Evolutionary conservation across 1,140 invertebrate genomes (phyloP), one percentile per base, ranked within the genome.

Genomic region (Camponotus pennsylvanicus): DNA sequence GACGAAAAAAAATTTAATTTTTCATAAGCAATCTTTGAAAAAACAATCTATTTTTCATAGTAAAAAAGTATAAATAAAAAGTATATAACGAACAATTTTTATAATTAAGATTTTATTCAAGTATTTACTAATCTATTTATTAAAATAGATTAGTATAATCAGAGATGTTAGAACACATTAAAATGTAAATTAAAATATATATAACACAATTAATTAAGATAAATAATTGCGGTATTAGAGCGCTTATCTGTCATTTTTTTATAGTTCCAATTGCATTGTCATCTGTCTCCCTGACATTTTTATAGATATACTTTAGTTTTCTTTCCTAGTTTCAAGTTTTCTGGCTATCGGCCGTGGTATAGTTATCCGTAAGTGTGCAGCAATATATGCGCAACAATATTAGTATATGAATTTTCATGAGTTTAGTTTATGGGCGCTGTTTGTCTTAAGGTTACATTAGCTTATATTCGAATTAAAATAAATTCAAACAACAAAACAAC

Each of bases 361-460:
- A 27, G 9, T 6, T 21, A 61, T 67, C 27, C 55, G 61, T 61
- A 71, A 70, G 63, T 69, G 42, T 8, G 42, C 8, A 8, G 42
- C 42, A 9, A 9, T 42, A 21, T 34, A 34, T 8, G 11, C 27
- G 27, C 40, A 34, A 8, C 11, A 59, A 59, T 80, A 82, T 82
- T 82, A 82, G 67, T 55, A 61, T 82, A 71, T 82, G 67, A 82
- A 82, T 82, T 82, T 82, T 82, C 79, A 82, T 61, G 66, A 82
- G 67, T 82, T 57, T 69, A 69, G 61, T 82, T 82, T 55, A 71
- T 82, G 66, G 34, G 42, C 18, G 67, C 52, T 71, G 40, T 71
- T 71, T 80, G 37, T 70, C 71, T 82, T 57, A 21, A 34, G 27
- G 27, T 21, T 21, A 40, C 42, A 27, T 57, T 70, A 42, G 6